Evolutionary conservation across 1,140 invertebrate genomes (phyloP), one percentile per base, ranked within the genome.

Genomic region (Ceratitis capitata): DNA sequence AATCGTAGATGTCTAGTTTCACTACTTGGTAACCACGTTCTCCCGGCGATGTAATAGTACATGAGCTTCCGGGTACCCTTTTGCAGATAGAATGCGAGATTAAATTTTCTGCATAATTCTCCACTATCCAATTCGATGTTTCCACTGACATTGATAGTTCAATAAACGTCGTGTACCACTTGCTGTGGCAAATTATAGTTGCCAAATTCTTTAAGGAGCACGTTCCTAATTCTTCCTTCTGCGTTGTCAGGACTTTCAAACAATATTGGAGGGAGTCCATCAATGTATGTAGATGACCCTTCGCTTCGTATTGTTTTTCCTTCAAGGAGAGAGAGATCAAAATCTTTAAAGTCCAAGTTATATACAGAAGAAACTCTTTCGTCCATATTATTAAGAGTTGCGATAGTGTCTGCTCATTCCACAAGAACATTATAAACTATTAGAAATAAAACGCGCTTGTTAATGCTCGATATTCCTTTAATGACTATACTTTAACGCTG

Each of bases 1-100:
- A 86, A 53, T 85, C 56, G 86, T 83, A 86, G 0, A 86, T 42
- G 29, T 86, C 86, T 35, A 85, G 26, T 23, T 87, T 87, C 23
- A n/a, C n/a, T n/a, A 87, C 35, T 35, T 61, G 85, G 85, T 84
- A 86, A 2, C 85, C 86, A 85, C 7, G 16, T 82, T 84, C 83
- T 7, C 85, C 83, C 23, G 85, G 83, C 29, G 82, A 69, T 58
- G 53, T 86, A n/a, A n/a, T n/a, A n/a, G n/a, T n/a, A n/a, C n/a
- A n/a, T n/a, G n/a, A n/a, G n/a, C n/a, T n/a, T n/a, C n/a, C n/a
- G n/a, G n/a, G n/a, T n/a, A 12, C 45, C 12, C 5, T 6, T 86
- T 29, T 84, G 83, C 61, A 86, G 23, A 86, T 86, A 86, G 85
- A 86, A 45, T 84, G 69, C 5, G 1, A 86, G 23, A 78, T 86